Evolutionary conservation across 1,140 invertebrate species (phyloP), one percentile per base, ranked within the genome.

Genomic region (Ruditapes philippinarum): DNA sequence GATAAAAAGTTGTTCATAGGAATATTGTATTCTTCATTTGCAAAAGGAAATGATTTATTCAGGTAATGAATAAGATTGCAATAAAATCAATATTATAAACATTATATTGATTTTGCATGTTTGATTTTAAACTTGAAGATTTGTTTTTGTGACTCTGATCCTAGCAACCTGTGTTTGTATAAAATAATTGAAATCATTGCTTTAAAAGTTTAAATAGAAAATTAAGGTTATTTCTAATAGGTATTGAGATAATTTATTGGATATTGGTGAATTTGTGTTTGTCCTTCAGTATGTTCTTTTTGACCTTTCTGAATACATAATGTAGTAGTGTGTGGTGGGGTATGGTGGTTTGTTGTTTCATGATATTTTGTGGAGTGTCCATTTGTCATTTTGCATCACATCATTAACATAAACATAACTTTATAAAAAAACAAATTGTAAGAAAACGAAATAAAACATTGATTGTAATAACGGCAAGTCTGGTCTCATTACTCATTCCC

Each of bases 301-400:
- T 88, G 85, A 88, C 85, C 85, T 88, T 88, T 68, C 40, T 86
- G 70, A 78, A 31, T 54, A 65, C 17, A 40, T 54, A 86, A 49
- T 88, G 60, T n/a, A 80, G 62, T 88, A 62, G 33, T 40, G 57
- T 88, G 85, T 88, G 85, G 85, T 88, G 85, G 85, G 85, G 85
- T 88, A 88, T 65, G 57, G 76, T 78, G 45, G 51, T 68, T 49
- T 81, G 54, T 62, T 28, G 49, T 81, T 81, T 81, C 33, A 31
- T 54, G 51, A 38, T 22, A 7, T 45, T 38, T 87, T 76, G 19
- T 76, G 45, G 14, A 14, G 28, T 60, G 57, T 51, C 42, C 51
- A 42, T n/a, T 88, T 88, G 85, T 80, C 85, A 88, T 80, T 65
- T 88, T 88, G 85, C 85, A 80, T 88, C 85, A 88, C 85, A 80